Percentiles rank a stretch among this genome's conserved stretches.
Conservation (phyloP, 1,140 invertebrate species). For the Drosophila asahinai region DNA sequence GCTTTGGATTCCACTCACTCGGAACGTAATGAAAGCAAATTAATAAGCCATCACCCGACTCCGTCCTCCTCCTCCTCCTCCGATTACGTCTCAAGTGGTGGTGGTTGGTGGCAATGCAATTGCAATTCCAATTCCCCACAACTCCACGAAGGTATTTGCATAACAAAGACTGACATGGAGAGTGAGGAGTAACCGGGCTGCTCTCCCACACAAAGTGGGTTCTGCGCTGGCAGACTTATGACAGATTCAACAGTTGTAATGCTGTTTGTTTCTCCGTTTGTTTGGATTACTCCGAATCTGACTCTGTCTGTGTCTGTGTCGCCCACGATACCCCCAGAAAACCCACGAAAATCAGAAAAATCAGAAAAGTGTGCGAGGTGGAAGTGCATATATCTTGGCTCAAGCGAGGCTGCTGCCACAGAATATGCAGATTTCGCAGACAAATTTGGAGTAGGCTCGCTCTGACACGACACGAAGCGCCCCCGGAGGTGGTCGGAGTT, state of each 20-base stretch:
- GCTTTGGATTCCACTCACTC: constrained; percentile 37
- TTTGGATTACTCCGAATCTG: neutral
- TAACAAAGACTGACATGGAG: constrained; percentile 19
- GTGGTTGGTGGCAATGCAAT: too few relatives aligned
- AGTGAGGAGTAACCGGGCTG: constrained; percentile 5
- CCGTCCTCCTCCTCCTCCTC: neutral
- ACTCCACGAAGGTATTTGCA: constrained; percentile 35
- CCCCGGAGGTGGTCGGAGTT: constrained; percentile 19
- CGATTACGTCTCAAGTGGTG: constrained; percentile 13
- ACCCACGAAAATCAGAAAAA: constrained; percentile 16
- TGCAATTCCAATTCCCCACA: constrained; percentile 20
- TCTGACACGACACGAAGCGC: constrained; percentile 17
- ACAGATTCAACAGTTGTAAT: constrained; percentile 41
- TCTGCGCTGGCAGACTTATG: constrained; percentile 23
- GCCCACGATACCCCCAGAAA: constrained; percentile 19
- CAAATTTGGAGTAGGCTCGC: constrained; percentile 23
- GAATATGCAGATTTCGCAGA: constrained; percentile 19
- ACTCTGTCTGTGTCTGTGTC: neutral
- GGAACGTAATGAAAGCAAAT: constrained; percentile 57
- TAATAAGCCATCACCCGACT: constrained; percentile 55
- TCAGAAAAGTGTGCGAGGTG: neutral
- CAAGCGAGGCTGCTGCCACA: neutral
- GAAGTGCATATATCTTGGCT: neutral
- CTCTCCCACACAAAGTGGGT: constrained; percentile 30
- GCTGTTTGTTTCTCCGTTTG: constrained; percentile 21